These are phyloP conservation scores for Drosophila maculinotata DNA, from an alignment of 2,888 invertebrate genomes.

Conservation along the genomic window DNA sequence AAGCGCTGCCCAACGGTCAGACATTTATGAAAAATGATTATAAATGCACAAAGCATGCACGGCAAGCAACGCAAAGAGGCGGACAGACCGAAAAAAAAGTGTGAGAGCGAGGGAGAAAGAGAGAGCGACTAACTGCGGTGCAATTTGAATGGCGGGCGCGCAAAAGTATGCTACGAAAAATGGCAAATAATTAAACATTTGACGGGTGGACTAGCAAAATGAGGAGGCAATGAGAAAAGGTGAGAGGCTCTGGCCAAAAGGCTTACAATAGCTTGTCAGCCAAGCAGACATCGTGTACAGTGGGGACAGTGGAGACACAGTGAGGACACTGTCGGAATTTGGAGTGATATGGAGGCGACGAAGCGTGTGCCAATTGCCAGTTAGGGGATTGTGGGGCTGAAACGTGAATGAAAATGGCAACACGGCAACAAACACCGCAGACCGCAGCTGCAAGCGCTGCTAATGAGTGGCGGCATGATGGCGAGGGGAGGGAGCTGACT, in stretches of 20 bases:
- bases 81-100: neutral
- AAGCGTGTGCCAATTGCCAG: slow-evolving; percentile 35
- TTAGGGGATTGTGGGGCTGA: slow-evolving; percentile 16
- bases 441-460: slow-evolving; percentile 74
- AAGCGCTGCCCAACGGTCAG: slow-evolving; percentile 55
- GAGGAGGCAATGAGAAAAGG: slow-evolving; percentile 5
- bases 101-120: slow-evolving; percentile 5
- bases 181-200: slow-evolving; percentile 64
- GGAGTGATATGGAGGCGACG: slow-evolving; percentile 28
- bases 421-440: slow-evolving; percentile 32
- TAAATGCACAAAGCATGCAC: slow-evolving; percentile 78
- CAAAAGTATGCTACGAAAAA: slow-evolving; percentile 67
- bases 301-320: neutral
- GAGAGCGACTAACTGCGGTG: slow-evolving; percentile 7
- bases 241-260: slow-evolving; percentile 5
- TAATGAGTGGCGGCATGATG: slow-evolving; percentile 64
- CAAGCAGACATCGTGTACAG: slow-evolving; percentile 23
- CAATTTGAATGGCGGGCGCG: slow-evolving; percentile 47
- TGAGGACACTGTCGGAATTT: neutral
- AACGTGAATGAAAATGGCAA: slow-evolving; percentile 7
- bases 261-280: slow-evolving; percentile 36
- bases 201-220: slow-evolving; percentile 14
- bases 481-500: neutral
- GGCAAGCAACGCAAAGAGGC: slow-evolving; percentile 1
- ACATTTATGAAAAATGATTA: slow-evolving; percentile 80